These are phyloP conservation scores for Drosophila ercepeae DNA, from an alignment of 1,140 invertebrate species.

Conservation along the genomic window DNA sequence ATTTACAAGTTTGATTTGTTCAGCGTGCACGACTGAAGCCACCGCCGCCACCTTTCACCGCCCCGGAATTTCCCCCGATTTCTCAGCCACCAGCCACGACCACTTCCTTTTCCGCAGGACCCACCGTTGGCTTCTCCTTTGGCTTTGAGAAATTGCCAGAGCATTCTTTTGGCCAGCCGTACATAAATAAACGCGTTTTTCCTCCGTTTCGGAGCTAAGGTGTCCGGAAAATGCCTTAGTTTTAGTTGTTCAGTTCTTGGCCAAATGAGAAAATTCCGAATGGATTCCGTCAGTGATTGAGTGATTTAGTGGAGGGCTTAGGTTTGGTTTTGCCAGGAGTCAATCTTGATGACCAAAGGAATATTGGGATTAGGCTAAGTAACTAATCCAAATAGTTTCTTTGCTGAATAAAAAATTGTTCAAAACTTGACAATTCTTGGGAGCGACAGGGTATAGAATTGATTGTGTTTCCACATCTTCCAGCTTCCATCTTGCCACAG, in stretches of 20 bases:
- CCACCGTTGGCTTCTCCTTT: not conserved
- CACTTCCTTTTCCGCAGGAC: constrained; percentile 17
- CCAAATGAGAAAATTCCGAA: constrained; percentile 34
- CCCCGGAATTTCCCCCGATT: not conserved
- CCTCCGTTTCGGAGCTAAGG: not conserved
- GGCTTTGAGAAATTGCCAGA: constrained; percentile 63
- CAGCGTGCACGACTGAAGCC: constrained; percentile 26
- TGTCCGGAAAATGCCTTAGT: constrained; percentile 9
- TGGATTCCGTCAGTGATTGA: constrained; percentile 30
- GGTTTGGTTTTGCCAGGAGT: not conserved
- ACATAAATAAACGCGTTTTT: constrained; percentile 62
- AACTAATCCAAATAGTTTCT: too few relatives aligned
- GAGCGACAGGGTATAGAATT: too few relatives aligned
- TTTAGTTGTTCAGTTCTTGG: constrained; percentile 4
- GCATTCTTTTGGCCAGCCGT: constrained; percentile 76
- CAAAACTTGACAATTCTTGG: too few relatives aligned
- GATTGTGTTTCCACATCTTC: too few relatives aligned
- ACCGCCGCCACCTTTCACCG: not conserved
- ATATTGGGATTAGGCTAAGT: not conserved
- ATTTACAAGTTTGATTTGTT: constrained; percentile 83
- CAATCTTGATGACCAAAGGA: not conserved
- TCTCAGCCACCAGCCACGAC: constrained; percentile 5
- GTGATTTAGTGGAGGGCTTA: constrained; percentile 3
- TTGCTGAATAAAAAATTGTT: too few relatives aligned
- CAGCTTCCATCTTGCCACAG: constrained; percentile 5